A percentile compares a stretch with the other conserved stretches of the same genome.
phyloP scores from a whole-genome alignment of 2,888 invertebrate genomes.

The Corythucha ciliata region DNA sequence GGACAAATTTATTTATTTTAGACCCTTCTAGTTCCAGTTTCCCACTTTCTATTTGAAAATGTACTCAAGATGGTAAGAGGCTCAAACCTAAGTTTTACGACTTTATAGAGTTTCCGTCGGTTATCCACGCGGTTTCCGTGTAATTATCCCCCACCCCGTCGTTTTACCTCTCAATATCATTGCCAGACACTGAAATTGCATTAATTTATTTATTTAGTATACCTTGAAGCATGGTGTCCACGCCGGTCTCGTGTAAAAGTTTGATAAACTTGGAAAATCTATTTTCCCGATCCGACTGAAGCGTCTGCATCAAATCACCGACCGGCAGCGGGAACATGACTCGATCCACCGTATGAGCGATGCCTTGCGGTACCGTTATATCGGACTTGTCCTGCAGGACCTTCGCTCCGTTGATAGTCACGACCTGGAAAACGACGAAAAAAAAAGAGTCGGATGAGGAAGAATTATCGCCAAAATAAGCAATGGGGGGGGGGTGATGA shows the following conservation, averaged over 20 bases:
- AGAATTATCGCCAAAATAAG: neutral
- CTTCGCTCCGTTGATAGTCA: constrained; percentile 77
- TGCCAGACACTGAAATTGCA: too few species aligned
- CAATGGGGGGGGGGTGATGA: neutral
- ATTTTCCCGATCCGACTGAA: constrained; percentile 73
- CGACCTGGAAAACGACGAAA: constrained; percentile 47
- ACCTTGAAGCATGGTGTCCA: constrained; percentile 65
- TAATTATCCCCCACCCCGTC: too few species aligned
- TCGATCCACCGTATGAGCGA: constrained; percentile 73
- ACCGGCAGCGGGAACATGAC: constrained; percentile 86
- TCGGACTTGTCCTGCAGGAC: constrained; percentile 72
- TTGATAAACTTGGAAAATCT: constrained; percentile 70
- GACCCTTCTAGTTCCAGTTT: too few species aligned
- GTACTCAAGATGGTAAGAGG: too few species aligned
- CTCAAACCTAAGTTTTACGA: too few species aligned
- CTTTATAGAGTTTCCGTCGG: too few species aligned
- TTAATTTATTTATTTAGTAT: too few species aligned
- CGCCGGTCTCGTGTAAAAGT: constrained; percentile 65
- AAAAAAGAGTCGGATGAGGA: neutral
- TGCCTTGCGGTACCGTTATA: constrained; percentile 73
- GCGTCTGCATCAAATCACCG: constrained; percentile 72
- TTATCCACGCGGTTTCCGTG: too few species aligned
- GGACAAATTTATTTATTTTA: too few species aligned
- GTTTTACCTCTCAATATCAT: too few species aligned
- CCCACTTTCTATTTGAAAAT: too few species aligned